Percentiles rank a stretch among this genome's conserved stretches.
These are phyloP conservation scores for Spodoptera litura DNA, from an alignment of 1,140 invertebrate species.

Conservation along the genomic window DNA sequence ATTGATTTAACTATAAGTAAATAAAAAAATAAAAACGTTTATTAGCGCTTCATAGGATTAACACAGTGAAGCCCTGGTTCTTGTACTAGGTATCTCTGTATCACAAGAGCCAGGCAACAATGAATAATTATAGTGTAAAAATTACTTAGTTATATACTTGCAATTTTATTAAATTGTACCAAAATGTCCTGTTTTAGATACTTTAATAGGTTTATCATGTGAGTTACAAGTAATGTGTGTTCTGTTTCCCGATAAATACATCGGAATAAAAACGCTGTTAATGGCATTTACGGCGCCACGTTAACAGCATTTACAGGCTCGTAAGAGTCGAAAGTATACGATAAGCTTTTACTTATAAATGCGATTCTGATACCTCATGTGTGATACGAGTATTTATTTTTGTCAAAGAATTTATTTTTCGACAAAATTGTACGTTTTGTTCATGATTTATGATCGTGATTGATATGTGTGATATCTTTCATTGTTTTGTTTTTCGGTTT, in stretches of 20 bases:
- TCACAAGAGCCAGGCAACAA: too few relatives aligned
- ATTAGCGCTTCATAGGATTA: too few relatives aligned
- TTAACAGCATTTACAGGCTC: conserved; percentile 35
- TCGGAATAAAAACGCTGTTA: conserved; percentile 46
- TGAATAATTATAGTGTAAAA: too few relatives aligned
- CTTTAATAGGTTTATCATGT: background rate
- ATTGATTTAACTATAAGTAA: too few relatives aligned
- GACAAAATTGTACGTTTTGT: background rate
- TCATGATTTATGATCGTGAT: too few relatives aligned
- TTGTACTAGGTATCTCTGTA: too few relatives aligned
- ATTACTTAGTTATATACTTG: too few relatives aligned
- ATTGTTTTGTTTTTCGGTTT: background rate
- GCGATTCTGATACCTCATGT: conserved; percentile 1
- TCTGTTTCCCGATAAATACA: conserved; percentile 45
- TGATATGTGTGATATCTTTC: background rate
- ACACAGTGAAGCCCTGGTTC: too few relatives aligned
- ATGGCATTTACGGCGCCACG: conserved; percentile 43
- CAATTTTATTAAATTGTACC: background rate
- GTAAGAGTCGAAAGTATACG: conserved; percentile 37
- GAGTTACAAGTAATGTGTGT: background rate
- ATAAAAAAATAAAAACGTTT: too few relatives aligned
- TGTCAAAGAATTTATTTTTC: background rate
- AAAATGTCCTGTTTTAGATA: background rate
- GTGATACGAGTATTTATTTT: conserved; percentile 22
- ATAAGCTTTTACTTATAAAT: conserved; percentile 49